A percentile compares a stretch with the other conserved stretches of the same genome.
Conservation (phyloP, 2,797 vertebrate species). For the Crocidura indochinensis region DNA sequence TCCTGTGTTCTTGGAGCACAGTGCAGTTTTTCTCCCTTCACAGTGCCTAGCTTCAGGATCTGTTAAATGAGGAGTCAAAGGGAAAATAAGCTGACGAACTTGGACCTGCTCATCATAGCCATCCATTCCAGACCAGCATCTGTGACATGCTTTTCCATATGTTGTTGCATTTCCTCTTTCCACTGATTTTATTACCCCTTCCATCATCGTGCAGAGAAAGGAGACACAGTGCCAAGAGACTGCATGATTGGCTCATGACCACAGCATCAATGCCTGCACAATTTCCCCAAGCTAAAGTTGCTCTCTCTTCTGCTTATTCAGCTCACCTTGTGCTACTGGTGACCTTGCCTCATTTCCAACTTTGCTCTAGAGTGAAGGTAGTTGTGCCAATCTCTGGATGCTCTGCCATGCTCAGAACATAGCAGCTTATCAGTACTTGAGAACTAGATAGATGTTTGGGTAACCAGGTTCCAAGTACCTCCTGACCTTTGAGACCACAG, state of each 20-base stretch:
- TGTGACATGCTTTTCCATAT: background rate
- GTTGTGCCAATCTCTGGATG: no score
- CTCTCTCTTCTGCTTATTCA: background rate
- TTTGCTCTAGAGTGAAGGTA: no score
- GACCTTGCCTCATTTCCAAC: background rate
- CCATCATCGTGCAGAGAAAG: background rate
- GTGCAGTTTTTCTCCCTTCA: background rate
- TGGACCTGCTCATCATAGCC: background rate
- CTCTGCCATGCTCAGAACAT: background rate
- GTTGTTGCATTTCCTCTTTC: constrained; percentile 11
- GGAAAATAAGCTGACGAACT: background rate
- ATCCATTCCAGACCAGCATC: background rate
- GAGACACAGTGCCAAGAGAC: background rate
- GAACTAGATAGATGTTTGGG: background rate
- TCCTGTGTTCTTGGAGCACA: background rate
- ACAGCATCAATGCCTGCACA: background rate
- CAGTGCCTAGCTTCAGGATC: background rate
- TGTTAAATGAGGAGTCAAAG: constrained; percentile 53
- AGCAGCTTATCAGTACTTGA: background rate
- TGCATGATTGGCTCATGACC: background rate
- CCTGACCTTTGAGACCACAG: fast-evolving
- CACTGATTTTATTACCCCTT: background rate
- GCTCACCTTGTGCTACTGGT: fast-evolving
- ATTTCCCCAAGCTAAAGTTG: background rate
- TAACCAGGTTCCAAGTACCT: background rate